A percentile compares a stretch with the other conserved stretches of the same genome.
These are phyloP conservation scores for Drosophila sp. DNA, from an alignment of 1,140 invertebrate genomes.

Conservation along the genomic window DNA sequence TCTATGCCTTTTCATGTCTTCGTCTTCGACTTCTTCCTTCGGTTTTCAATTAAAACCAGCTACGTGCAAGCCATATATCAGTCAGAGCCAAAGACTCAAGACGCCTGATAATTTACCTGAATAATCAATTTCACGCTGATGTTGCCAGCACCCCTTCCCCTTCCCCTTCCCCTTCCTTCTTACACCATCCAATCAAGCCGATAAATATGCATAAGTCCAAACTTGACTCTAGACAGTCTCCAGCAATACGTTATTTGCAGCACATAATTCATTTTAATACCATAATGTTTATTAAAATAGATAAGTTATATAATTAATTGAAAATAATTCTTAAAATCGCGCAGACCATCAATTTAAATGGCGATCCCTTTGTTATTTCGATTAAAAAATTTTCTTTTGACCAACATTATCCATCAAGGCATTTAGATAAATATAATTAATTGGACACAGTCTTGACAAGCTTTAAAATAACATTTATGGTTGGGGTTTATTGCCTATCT, in stretches of 20 bases:
- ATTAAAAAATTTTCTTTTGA: not conserved
- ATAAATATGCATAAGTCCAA: no score
- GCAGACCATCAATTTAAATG: not conserved
- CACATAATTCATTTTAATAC: no score
- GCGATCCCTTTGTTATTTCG: no score
- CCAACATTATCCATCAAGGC: not conserved
- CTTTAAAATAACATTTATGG: not conserved
- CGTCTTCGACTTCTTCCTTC: constrained; percentile 45
- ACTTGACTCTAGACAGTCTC: not conserved
- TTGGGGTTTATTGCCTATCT: not conserved
- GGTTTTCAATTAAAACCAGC: constrained; percentile 76
- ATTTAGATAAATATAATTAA: constrained; percentile 10
- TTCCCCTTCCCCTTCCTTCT: no score
- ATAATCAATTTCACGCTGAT: constrained; percentile 67
- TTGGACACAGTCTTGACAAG: not conserved
- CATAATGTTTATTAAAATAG: no score
- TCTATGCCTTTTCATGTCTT: constrained; percentile 26
- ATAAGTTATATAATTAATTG: not conserved
- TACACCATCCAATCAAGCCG: no score
- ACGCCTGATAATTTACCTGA: constrained; percentile 66
- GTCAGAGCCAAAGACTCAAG: constrained; percentile 24
- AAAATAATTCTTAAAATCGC: not conserved
- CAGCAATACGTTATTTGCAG: not conserved
- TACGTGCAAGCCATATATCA: constrained; percentile 68
- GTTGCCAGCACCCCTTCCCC: no score